These are phyloP conservation scores for Drosophila tanythrix DNA, from an alignment of 2,888 invertebrate genomes.

Conservation along the genomic window DNA sequence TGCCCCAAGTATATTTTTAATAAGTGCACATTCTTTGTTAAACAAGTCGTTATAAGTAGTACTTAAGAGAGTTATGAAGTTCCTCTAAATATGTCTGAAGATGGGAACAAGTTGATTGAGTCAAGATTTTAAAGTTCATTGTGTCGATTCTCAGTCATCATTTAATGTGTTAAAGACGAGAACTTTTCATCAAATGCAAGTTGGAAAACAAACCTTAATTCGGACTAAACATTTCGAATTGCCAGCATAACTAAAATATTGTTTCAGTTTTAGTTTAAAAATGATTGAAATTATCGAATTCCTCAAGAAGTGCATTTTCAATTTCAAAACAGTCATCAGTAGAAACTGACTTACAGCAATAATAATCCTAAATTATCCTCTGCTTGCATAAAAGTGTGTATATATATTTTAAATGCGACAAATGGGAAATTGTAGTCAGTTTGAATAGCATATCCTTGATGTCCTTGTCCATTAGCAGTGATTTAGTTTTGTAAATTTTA, in stretches of 20 bases:
- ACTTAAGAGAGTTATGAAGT: neutral
- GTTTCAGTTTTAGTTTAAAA: neutral
- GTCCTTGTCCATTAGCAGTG: slow-evolving; percentile 2
- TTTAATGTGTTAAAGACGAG: neutral
- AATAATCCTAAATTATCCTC: no score
- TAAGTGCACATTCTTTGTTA: neutral
- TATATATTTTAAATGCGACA: neutral
- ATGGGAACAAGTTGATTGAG: neutral
- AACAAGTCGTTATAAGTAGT: neutral
- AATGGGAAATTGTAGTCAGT: neutral
- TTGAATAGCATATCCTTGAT: neutral
- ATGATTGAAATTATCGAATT: neutral
- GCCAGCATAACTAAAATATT: neutral
- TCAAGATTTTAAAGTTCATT: neutral
- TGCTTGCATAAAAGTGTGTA: no score
- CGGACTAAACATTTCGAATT: neutral
- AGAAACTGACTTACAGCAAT: slow-evolving; percentile 17
- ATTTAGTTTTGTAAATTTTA: slow-evolving; percentile 15
- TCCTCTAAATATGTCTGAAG: neutral
- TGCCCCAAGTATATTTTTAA: neutral
- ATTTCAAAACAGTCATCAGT: slow-evolving; percentile 40
- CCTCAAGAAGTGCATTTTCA: slow-evolving; percentile 23
- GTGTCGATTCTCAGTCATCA: neutral
- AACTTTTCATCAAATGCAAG: neutral
- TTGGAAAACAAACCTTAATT: neutral